Evolutionary conservation across 2,888 invertebrate genomes (phyloP).

Genomic region (Melanotus villosus): DNA sequence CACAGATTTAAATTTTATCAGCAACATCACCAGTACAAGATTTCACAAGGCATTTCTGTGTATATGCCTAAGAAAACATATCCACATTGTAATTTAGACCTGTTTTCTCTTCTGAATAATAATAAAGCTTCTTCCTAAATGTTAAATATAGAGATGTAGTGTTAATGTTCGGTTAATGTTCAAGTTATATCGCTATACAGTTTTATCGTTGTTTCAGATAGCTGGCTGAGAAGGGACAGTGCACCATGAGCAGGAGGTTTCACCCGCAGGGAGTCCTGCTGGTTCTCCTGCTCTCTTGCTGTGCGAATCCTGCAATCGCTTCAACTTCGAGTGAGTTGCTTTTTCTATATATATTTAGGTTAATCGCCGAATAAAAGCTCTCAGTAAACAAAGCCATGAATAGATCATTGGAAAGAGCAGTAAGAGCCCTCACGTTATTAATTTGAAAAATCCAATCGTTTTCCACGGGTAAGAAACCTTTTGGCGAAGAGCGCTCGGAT

Average conservation of each 20-base stretch:
- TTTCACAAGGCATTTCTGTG: too few relatives aligned
- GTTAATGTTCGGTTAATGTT: too few relatives aligned
- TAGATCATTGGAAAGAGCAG: not conserved
- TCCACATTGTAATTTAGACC: too few relatives aligned
- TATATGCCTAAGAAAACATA: too few relatives aligned
- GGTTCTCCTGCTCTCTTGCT: slow-evolving; percentile 57
- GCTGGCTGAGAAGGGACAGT: slow-evolving; percentile 46
- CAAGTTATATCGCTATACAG: too few relatives aligned
- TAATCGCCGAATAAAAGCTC: not conserved
- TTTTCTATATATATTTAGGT: not conserved
- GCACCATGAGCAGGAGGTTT: slow-evolving; percentile 58
- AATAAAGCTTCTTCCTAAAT: too few relatives aligned
- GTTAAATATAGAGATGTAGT: too few relatives aligned
- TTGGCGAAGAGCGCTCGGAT: slow-evolving; percentile 5
- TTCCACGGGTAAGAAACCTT: not conserved
- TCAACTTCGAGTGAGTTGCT: slow-evolving; percentile 40
- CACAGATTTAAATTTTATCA: too few relatives aligned
- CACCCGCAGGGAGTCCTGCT: slow-evolving; percentile 56
- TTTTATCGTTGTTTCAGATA: slow-evolving; percentile 45
- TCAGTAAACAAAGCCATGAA: not conserved
- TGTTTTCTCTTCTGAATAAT: too few relatives aligned
- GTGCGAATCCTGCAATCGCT: slow-evolving; percentile 42
- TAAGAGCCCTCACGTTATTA: not conserved
- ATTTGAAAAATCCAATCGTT: slow-evolving; percentile 10
- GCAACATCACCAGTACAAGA: too few relatives aligned